Evolutionary conservation across 2,797 vertebrate genomes (phyloP), one percentile per base, ranked within the genome.

Genomic region (Mormyrops attenuatus): DNA sequence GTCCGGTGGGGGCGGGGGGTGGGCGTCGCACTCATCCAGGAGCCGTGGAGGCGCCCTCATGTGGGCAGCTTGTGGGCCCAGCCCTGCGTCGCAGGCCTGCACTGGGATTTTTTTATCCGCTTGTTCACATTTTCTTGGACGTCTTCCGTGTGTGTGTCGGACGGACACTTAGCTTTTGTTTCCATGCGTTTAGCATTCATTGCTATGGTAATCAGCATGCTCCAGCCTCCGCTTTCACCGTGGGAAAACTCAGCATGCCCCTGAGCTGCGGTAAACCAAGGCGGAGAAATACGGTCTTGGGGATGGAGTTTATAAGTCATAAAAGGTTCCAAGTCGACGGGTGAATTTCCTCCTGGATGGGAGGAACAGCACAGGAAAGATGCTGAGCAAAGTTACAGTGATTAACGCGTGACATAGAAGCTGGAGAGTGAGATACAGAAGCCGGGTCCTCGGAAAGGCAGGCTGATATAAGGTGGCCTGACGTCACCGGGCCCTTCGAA

Each of bases 151-250:
- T 66, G 55, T 47, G 38, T 66, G 55, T 47, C 57, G 41, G 87
- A 66, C 87, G 26, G 60, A 88, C 55, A 49, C 20, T 55, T 22
- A 20, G 9, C 9, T 63, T 60, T 50, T 85, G 53, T 89, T 47
- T 85, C 34, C 52, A n/a, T 30, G 50, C 20, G 5, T 22, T 38
- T 50, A 89, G 80, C 57, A 26, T 66, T 89, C 80, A 85, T 89
- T 50, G 20, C 84, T 89, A 66, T 87, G 89, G 60, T 73, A 89
- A 88, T 17, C 22, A 53, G 89, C 55, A 52, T 13, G 26, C 5
- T 60, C 38, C 38, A 13, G 38, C 57, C 87, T 63, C 82, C 20
- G 11, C 49, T 77, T 55, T 17, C 22, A 11, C 41, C 60, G 34
- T 69, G 89, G 47, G 44, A 88, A 86, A 50, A 49, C 17, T 11